A percentile compares a stretch with the other conserved stretches of the same genome.
phyloP scores from a whole-genome alignment of 2,113 vertebrate genomes.

The Ptyas mucosa region DNA sequence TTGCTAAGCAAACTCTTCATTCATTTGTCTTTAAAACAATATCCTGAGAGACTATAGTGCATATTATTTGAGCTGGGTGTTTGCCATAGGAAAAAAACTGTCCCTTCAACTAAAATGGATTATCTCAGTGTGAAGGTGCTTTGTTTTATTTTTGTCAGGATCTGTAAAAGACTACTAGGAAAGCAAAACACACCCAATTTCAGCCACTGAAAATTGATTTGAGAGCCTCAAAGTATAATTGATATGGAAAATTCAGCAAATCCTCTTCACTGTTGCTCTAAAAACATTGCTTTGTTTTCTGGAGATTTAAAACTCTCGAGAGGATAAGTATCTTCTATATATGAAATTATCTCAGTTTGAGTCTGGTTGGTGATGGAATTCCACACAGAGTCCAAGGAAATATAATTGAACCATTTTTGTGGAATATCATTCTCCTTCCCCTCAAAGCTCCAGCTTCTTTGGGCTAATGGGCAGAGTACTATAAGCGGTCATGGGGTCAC shows the following conservation, averaged over 20 bases:
- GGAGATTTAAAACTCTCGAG: background rate
- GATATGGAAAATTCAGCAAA: conserved; percentile 17
- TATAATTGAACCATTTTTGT: background rate
- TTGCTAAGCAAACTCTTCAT: conserved; percentile 57
- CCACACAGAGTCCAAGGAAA: background rate
- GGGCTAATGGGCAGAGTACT: background rate
- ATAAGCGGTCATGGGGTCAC: too few relatives aligned
- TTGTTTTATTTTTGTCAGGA: conserved; percentile 53
- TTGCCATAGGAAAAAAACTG: conserved; percentile 22
- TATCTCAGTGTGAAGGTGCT: conserved; percentile 44
- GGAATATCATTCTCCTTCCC: background rate
- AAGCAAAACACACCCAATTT: conserved; percentile 61
- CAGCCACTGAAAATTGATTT: background rate
- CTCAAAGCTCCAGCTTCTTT: background rate
- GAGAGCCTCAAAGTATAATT: conserved; percentile 13
- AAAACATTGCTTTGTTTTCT: conserved; percentile 9
- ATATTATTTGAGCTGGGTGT: conserved; percentile 28
- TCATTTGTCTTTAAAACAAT: conserved; percentile 66
- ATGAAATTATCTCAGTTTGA: background rate
- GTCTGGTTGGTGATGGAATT: background rate
- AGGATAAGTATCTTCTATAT: background rate
- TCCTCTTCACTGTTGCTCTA: background rate
- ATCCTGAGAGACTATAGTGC: conserved; percentile 44
- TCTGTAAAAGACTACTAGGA: conserved; percentile 93
- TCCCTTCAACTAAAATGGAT: conserved; percentile 41